A percentile compares a stretch with the other conserved stretches of the same genome.
Conservation (phyloP, 2,113 vertebrate species). For the Seriola quinqueradiata region DNA sequence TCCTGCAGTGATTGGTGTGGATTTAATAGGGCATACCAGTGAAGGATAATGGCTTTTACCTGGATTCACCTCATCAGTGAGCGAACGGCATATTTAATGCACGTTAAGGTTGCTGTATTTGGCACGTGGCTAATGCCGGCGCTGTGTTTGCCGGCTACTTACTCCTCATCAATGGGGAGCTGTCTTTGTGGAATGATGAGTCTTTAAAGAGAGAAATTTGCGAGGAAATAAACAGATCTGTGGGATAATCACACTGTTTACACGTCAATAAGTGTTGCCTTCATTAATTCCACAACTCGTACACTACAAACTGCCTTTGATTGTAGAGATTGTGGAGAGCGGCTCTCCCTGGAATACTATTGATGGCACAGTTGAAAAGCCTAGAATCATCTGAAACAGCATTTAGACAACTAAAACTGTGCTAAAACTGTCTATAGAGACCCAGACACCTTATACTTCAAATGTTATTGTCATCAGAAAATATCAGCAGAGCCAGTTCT, state of each 20-base stretch:
- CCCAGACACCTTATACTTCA: background rate
- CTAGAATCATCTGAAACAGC: background rate
- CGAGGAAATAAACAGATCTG: conserved; percentile 39
- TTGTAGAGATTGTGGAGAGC: conserved; percentile 11
- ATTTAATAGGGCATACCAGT: conserved; percentile 52
- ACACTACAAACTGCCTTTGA: conserved; percentile 28
- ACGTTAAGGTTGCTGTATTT: conserved; percentile 25
- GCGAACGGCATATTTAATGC: conserved; percentile 31
- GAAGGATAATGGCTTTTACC: conserved; percentile 54
- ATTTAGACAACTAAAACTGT: conserved; percentile 12
- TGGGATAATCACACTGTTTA: conserved; percentile 64
- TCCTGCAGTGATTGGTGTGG: conserved; percentile 14
- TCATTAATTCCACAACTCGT: conserved; percentile 44
- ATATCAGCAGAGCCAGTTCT: background rate
- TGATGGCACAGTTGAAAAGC: conserved; percentile 20
- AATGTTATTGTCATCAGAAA: background rate
- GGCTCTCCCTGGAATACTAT: background rate
- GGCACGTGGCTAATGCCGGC: conserved; percentile 1
- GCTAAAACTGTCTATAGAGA: background rate
- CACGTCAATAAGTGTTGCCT: conserved; percentile 61
- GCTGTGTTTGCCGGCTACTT: conserved; percentile 33
- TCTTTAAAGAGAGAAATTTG: conserved; percentile 26
- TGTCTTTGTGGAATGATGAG: conserved; percentile 35
- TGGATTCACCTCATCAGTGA: conserved; percentile 47
- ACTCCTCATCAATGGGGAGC: conserved; percentile 39